Percentiles rank a stretch among this genome's conserved stretches.
Conservation (phyloP, 2,797 vertebrate species). For the Phaenicophaeus curvirostris region DNA sequence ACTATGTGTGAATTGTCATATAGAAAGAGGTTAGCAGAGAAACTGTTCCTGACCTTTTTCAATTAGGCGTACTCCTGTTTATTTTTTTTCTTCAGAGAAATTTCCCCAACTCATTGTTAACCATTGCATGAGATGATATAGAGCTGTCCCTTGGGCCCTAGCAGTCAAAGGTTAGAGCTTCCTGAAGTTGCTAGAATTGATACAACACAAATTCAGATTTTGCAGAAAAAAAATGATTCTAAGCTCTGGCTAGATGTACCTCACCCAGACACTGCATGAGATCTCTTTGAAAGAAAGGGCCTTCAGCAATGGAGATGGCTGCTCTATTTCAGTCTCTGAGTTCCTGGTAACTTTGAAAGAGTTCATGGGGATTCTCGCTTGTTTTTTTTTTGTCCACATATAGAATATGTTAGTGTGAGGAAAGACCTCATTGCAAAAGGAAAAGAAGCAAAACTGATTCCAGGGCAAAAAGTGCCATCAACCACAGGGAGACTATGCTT, state of each 20-base stretch:
- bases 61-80: background rate
- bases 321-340: background rate
- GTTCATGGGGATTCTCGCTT: background rate
- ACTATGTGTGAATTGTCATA: background rate
- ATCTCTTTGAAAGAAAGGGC: background rate
- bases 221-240: background rate
- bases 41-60: background rate
- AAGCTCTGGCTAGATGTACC: background rate
- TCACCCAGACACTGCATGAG: background rate
- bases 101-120: background rate
- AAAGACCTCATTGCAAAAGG: background rate
- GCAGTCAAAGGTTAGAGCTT: background rate
- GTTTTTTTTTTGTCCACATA: background rate
- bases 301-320: background rate
- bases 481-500: background rate
- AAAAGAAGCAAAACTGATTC: background rate
- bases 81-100: constrained; percentile 6
- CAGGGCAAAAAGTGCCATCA: background rate
- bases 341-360: background rate
- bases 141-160: background rate
- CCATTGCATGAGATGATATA: accelerated
- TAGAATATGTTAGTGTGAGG: background rate
- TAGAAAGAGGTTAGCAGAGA: background rate
- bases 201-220: background rate
- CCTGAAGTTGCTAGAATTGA: background rate